Base-by-base conservation (phyloP, 2,888 invertebrate genomes). In the Digitonthophagus gazella region DNA sequence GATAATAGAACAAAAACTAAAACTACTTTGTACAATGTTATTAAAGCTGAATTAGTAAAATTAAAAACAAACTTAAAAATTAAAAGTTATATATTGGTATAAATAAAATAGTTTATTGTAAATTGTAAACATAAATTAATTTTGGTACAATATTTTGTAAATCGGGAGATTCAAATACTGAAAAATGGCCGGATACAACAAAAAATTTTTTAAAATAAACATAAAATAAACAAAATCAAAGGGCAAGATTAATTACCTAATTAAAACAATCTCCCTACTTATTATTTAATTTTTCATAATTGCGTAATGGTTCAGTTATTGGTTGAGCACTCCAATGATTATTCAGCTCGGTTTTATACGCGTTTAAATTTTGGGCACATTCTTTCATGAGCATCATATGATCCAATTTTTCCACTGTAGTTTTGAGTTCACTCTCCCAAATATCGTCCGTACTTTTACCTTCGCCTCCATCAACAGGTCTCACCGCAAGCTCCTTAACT, bases 391-490 rank as follows among this genome's bases (percentile, higher is more conserved):
- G 85, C 78, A 91, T 83, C 58, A 91, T 82, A 75, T 90, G 90
- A 79, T 92, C 92, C 3, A 93, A 81, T 76, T 92, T 92, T 76
- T 92, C 89, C n/a, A 92, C 89, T 0, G 92, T 92, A 58, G 72
- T 73, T 57, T 91, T 91, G 4, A 93, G 80, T 78, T 93, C 93
- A 28, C 88, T 84, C 71, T 92, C 92, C 93, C 93, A 93, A 0
- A 88, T 86, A 67, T 88, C 88, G 71, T 86, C 85, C 70, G 90
- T 89, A 2, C 89, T 90, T 71, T 87, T 87, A 0, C 89, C 88
- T 64, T 85, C 83, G 74, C 91, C 91, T 15, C 90, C 90, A 77
- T 92, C 91, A 14, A 91, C 90, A 0, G 92, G 92, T 72, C 92
- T 88, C 2, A 90, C 86, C 0, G 91, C 90, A 19, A 93, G 83